Evolutionary conservation across 2,113 vertebrate species (phyloP).

Genomic region (Pogona vitticeps): DNA sequence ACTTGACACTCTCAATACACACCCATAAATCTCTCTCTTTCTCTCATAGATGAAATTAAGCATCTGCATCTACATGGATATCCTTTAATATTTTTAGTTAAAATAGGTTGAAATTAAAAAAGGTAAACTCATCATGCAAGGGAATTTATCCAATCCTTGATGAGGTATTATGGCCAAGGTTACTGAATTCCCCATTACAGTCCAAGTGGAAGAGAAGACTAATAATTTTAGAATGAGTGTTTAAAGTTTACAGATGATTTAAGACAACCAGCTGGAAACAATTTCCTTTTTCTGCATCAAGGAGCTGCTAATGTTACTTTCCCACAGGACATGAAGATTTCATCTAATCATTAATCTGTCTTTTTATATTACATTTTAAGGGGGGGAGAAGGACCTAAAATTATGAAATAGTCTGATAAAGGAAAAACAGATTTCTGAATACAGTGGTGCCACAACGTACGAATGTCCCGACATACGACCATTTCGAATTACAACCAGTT

Average conservation of each 20-base stretch:
- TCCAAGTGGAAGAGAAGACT: background rate
- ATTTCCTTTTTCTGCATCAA: background rate
- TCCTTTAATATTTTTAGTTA: background rate
- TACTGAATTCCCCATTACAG: conserved; percentile 9
- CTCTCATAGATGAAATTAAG: background rate
- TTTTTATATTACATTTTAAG: background rate
- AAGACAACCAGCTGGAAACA: background rate
- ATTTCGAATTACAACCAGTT: too few relatives aligned
- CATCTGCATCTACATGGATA: background rate
- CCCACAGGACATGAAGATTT: background rate
- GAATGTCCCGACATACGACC: too few relatives aligned
- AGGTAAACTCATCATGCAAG: background rate
- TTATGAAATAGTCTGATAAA: background rate
- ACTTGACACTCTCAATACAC: background rate
- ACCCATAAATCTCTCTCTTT: too few relatives aligned
- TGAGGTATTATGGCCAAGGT: background rate
- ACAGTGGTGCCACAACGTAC: too few relatives aligned
- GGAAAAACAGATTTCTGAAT: background rate
- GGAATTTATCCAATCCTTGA: background rate
- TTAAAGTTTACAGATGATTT: background rate
- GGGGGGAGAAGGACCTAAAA: background rate
- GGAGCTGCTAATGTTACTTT: background rate
- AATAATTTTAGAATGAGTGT: background rate
- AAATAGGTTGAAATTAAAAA: background rate
- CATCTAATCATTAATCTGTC: background rate